A percentile compares a stretch with the other conserved stretches of the same genome.
Conservation (phyloP, 2,888 invertebrate species). For the Sphecodes monilicornis region DNA sequence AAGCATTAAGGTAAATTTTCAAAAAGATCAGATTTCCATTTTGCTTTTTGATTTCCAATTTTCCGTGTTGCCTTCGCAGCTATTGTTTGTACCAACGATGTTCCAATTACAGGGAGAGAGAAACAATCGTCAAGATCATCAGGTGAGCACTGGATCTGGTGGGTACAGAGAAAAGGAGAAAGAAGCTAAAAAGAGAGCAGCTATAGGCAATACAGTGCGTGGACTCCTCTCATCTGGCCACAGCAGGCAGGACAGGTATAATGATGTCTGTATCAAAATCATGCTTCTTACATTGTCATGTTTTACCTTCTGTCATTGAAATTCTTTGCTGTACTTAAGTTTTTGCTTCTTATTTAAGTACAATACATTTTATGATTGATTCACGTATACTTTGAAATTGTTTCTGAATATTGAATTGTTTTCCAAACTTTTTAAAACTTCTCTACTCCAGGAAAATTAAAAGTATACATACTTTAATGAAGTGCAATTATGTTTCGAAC, state of each 20-base stretch:
- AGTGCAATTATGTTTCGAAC: constrained; percentile 23
- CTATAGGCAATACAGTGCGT: constrained; percentile 84
- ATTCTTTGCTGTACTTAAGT: constrained; percentile 55
- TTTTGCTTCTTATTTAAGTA: constrained; percentile 54
- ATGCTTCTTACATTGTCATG: constrained; percentile 81
- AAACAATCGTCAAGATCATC: constrained; percentile 79
- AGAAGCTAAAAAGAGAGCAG: constrained; percentile 83
- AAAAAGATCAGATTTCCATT: constrained; percentile 10
- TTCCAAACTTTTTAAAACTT: not conserved
- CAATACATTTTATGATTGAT: constrained; percentile 30
- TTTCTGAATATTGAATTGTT: constrained; percentile 16
- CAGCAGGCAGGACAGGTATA: constrained; percentile 84
- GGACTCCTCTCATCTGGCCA: constrained; percentile 84
- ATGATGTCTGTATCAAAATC: constrained; percentile 84
- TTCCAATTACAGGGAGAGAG: constrained; percentile 76
- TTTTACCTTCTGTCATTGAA: constrained; percentile 63
- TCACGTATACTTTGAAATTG: constrained; percentile 8
- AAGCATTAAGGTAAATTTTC: constrained; percentile 79
- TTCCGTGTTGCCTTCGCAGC: not conserved
- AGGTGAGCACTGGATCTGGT: constrained; percentile 78
- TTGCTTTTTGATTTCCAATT: constrained; percentile 2
- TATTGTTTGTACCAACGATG: not conserved
- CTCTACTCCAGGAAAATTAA: not conserved
- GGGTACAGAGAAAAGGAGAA: constrained; percentile 79
- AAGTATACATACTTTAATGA: constrained; percentile 1